phyloP scores from a whole-genome alignment of 2,888 invertebrate species.

The Zeuzera pyrina region DNA sequence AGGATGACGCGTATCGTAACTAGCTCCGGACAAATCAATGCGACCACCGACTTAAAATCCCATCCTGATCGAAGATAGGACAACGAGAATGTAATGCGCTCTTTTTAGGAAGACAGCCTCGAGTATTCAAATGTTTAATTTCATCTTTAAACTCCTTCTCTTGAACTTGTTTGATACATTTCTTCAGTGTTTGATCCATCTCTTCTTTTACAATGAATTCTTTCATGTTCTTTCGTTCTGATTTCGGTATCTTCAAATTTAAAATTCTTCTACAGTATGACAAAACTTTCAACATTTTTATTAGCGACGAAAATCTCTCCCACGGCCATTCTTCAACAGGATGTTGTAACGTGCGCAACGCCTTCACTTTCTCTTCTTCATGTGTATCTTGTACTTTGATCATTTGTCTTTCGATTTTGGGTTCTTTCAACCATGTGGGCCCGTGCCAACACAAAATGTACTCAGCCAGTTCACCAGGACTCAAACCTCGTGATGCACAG shows the following conservation, averaged over 20 bases:
- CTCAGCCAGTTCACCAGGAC: not conserved
- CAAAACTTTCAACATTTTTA: not conserved
- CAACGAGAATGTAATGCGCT: not conserved
- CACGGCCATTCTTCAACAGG: not conserved
- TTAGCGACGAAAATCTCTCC: not conserved
- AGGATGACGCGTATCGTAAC: constrained; percentile 12
- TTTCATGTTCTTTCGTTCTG: not conserved
- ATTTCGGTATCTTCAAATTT: not conserved
- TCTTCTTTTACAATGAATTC: not conserved
- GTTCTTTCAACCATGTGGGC: not conserved
- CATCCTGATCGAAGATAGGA: constrained; percentile 6
- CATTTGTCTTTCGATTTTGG: not conserved
- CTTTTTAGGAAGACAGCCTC: too few relatives aligned
- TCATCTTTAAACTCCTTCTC: not conserved
- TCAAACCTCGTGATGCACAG: not conserved
- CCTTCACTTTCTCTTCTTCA: not conserved
- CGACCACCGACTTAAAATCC: constrained; percentile 11
- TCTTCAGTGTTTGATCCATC: not conserved
- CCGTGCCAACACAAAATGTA: not conserved
- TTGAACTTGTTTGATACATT: constrained; percentile 1
- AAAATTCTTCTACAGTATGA: not conserved
- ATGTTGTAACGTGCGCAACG: not conserved
- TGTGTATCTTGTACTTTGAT: not conserved
- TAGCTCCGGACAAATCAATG: constrained; percentile 5
- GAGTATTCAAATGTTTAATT: constrained; percentile 1